Evolutionary conservation across 2,797 vertebrate species (phyloP).

Genomic region (Pyrrhura leucotis): DNA sequence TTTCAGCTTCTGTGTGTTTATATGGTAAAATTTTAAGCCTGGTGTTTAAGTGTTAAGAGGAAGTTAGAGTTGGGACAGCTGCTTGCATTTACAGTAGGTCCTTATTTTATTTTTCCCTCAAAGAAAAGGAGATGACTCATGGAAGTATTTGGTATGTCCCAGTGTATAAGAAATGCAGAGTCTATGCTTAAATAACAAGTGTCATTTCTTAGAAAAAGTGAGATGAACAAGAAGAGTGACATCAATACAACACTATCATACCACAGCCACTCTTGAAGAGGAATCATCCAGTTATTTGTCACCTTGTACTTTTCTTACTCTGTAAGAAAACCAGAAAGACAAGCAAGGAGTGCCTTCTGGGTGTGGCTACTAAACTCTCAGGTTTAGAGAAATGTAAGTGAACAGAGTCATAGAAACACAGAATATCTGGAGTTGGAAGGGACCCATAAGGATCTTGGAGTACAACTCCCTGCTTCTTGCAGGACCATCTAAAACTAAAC

Average conservation of each 20-base stretch:
- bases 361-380: background rate
- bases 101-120: background rate
- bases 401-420: background rate
- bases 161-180: background rate
- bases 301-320: background rate
- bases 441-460: background rate
- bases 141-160: background rate
- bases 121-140: background rate
- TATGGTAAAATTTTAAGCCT: background rate
- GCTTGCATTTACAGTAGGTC: background rate
- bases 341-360: background rate
- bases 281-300: background rate
- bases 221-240: background rate
- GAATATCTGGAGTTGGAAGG: background rate
- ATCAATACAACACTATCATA: background rate
- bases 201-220: background rate
- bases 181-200: background rate
- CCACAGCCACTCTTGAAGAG: background rate
- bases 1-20: slow-evolving; percentile 29
- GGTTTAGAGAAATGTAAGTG: background rate
- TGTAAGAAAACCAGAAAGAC: background rate
- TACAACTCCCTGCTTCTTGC: background rate
- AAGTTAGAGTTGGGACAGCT: background rate
- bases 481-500: background rate
- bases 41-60: background rate